Percentiles rank a stretch among this genome's conserved stretches.
Evolutionary conservation across 2,797 vertebrate species (phyloP).

Genomic region (Echeneis naucrates): DNA sequence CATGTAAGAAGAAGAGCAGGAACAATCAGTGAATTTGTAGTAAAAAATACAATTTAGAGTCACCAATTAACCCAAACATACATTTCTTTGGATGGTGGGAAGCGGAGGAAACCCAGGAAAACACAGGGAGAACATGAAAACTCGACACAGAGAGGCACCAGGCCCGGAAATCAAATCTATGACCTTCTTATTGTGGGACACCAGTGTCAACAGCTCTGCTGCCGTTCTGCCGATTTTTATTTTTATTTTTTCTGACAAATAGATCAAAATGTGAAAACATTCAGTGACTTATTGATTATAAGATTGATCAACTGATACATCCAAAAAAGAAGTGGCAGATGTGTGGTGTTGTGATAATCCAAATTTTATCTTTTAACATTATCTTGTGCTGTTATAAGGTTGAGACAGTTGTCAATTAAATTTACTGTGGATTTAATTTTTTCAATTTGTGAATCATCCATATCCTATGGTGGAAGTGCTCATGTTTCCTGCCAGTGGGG

Average conservation of each 20-base stretch:
- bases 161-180: too few species aligned
- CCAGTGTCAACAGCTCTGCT: too few species aligned
- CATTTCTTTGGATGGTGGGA: too few species aligned
- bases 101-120: too few species aligned
- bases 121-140: too few species aligned
- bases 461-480: conserved; percentile 80
- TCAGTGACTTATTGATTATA: neutral
- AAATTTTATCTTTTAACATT: neutral
- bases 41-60: too few species aligned
- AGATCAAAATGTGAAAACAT: too few species aligned
- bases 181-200: too few species aligned
- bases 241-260: too few species aligned
- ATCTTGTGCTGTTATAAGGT: conserved; percentile 19
- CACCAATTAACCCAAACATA: too few species aligned
- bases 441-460: conserved; percentile 72
- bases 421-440: conserved; percentile 42
- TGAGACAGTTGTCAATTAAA: conserved; percentile 43
- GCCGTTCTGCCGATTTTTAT: too few species aligned
- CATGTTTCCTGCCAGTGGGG: conserved; percentile 83
- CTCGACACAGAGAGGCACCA: too few species aligned
- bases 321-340: neutral
- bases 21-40: neutral
- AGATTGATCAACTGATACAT: neutral
- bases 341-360: conserved; percentile 5
- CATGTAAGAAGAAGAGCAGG: neutral